phyloP scores from a whole-genome alignment of 2,888 invertebrate genomes.

The Torymus aiolomorphi region DNA sequence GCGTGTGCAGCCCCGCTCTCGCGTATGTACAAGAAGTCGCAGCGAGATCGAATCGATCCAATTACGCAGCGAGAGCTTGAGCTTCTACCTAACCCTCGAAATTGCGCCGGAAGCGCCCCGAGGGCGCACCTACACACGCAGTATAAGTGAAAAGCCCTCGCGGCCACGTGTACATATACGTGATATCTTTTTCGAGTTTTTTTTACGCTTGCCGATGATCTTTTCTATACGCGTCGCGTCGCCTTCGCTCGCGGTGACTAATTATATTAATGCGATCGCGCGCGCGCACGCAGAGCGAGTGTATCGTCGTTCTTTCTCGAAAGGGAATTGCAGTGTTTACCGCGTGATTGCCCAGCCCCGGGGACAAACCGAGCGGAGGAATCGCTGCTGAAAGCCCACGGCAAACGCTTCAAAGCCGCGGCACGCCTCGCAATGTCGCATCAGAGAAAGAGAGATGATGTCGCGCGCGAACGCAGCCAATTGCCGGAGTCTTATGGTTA shows the following conservation, averaged over 20 bases:
- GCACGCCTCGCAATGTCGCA: conserved; percentile 15
- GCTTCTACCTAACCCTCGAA: conserved; percentile 9
- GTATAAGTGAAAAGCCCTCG: conserved; percentile 27
- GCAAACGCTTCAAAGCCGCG: background rate
- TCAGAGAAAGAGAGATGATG: background rate
- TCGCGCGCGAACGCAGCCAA: background rate
- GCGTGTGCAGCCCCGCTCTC: background rate
- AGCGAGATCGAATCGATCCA: conserved; percentile 19
- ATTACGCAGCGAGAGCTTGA: conserved; percentile 14
- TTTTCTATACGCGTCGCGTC: conserved; percentile 33
- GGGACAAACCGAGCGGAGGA: conserved; percentile 39
- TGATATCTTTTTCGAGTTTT: background rate
- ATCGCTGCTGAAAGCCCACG: conserved; percentile 39
- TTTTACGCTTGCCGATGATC: conserved; percentile 20
- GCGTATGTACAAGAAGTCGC: too few species aligned
- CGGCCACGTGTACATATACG: too few species aligned
- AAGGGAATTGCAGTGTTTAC: conserved; percentile 74
- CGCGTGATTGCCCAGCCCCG: conserved; percentile 68
- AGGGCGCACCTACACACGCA: background rate
- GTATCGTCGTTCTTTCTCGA: conserved; percentile 53
- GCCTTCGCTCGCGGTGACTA: conserved; percentile 74
- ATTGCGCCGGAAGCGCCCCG: conserved; percentile 7
- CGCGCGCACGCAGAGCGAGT: conserved; percentile 54
- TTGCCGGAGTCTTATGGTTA: too few species aligned
- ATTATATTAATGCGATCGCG: conserved; percentile 75